Evolutionary conservation across 2,888 invertebrate species (phyloP), one percentile per base, ranked within the genome.

Genomic region (Ecdyonurus torrentis): DNA sequence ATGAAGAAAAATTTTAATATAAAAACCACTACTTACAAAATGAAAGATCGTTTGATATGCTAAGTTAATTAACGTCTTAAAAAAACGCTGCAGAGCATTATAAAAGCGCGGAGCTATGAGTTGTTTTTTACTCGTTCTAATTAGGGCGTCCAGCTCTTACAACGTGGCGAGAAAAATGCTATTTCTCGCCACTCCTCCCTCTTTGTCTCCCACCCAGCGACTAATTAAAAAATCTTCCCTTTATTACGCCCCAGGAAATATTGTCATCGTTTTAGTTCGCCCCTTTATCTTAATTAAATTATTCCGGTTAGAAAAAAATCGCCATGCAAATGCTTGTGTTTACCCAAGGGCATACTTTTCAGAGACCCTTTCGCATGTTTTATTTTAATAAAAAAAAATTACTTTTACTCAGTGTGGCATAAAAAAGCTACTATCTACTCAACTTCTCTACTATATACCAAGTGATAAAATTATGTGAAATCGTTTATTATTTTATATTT

Each of bases 211-310:
- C 37, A 37, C 7, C 37, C 37, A 37, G 37, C 37, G 37, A 37
- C 37, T 37, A 37, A 37, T 37, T 37, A 37, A 37, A 37, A 37
- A 37, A 37, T 37, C 37, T 37, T 37, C 37, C 37, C 37, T 37
- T 37, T 37, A 37, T 37, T 37, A 37, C 15, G 15, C 37, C 15
- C 37, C 37, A 37, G n/a, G 55, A 55, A 55, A 20, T 55, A 22
- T 55, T 55, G 55, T 55, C 55, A 55, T 20, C 22, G 55, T 55
- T 55, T 55, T 20, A 55, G 55, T 20, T 22, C 19, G 55, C 19
- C 55, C 22, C 55, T 55, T 55, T 55, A 55, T 55, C 55, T 55
- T 55, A 55, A 55, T 55, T 55, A 55, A 55, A 55, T 55, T 55
- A 55, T 55, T 55, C 55, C 20, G 55, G 37, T 37, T 37, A 37